Evolutionary conservation across 1,140 invertebrate species (phyloP).

Genomic region (Scaptomyza pallida): DNA sequence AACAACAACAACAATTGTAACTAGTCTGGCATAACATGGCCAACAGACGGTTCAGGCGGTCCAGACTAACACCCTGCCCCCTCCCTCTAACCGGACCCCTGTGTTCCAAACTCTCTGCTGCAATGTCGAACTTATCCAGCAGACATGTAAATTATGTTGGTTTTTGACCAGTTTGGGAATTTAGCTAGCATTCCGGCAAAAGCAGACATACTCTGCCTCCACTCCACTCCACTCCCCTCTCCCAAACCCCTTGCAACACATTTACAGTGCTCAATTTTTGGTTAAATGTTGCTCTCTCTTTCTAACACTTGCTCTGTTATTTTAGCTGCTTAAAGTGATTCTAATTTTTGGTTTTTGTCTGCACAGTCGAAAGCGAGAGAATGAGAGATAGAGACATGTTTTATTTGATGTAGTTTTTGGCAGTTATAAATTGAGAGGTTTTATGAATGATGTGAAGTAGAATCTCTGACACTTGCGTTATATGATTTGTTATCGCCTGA

Average conservation of each 20-base stretch:
- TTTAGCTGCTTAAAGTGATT: constrained; percentile 45
- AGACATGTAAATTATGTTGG: constrained; percentile 78
- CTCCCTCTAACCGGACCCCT: background rate
- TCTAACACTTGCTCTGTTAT: background rate
- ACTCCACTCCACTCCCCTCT: constrained; percentile 7
- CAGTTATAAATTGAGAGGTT: no score
- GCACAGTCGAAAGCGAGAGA: background rate
- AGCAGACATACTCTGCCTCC: constrained; percentile 11
- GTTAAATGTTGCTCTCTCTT: constrained; percentile 17
- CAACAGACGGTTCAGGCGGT: constrained; percentile 50
- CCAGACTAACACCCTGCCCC: constrained; percentile 23
- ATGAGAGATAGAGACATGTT: no score
- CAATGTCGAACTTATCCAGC: constrained; percentile 64
- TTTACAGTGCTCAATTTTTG: constrained; percentile 7
- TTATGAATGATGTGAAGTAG: no score
- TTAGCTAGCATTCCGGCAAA: constrained; percentile 34
- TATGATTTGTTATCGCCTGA: no score
- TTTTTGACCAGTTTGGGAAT: constrained; percentile 69
- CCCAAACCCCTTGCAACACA: no score
- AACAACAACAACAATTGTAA: constrained; percentile 52
- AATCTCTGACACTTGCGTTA: no score
- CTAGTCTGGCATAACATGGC: constrained; percentile 63
- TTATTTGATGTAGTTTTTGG: no score
- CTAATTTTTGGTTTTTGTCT: constrained; percentile 42
- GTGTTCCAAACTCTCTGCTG: background rate